These are phyloP conservation scores for Willisornis vidua DNA, from an alignment of 2,113 vertebrate genomes.

Conservation along the genomic window DNA sequence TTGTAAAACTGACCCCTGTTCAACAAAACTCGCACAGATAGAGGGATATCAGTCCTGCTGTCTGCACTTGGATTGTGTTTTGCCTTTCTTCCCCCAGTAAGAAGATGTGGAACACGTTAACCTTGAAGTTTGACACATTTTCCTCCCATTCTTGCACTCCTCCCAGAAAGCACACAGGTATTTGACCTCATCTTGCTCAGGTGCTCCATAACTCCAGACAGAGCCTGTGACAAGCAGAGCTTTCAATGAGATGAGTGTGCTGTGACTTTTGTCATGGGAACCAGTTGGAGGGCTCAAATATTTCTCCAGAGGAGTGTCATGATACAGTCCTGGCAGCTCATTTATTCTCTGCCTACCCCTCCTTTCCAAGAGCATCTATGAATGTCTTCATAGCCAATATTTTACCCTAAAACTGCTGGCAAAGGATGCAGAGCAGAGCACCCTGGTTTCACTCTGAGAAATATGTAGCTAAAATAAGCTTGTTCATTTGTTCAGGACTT, in stretches of 20 bases:
- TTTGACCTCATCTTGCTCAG: slow-evolving; percentile 16
- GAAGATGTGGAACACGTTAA: background rate
- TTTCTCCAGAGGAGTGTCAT: slow-evolving; percentile 32
- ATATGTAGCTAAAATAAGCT: background rate
- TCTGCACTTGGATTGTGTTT: background rate
- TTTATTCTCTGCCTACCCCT: slow-evolving; percentile 29
- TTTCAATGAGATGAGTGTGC: background rate
- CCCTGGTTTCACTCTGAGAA: background rate
- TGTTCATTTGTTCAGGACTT: background rate
- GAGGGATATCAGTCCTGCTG: background rate
- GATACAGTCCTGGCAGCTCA: slow-evolving; percentile 30
- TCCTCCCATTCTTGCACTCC: background rate
- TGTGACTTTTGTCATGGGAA: background rate
- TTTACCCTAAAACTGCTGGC: background rate
- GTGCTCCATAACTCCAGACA: background rate
- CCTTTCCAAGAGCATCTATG: background rate
- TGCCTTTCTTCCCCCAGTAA: background rate
- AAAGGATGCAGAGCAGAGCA: background rate
- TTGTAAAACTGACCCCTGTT: background rate
- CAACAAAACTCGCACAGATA: background rate
- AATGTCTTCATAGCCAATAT: slow-evolving; percentile 21
- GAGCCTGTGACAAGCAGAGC: background rate
- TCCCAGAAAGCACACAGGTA: background rate
- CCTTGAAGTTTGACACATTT: slow-evolving; percentile 17
- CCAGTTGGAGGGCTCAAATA: background rate